Evolutionary conservation across 2,797 vertebrate species (phyloP).

Genomic region (Aphelocoma californica): DNA sequence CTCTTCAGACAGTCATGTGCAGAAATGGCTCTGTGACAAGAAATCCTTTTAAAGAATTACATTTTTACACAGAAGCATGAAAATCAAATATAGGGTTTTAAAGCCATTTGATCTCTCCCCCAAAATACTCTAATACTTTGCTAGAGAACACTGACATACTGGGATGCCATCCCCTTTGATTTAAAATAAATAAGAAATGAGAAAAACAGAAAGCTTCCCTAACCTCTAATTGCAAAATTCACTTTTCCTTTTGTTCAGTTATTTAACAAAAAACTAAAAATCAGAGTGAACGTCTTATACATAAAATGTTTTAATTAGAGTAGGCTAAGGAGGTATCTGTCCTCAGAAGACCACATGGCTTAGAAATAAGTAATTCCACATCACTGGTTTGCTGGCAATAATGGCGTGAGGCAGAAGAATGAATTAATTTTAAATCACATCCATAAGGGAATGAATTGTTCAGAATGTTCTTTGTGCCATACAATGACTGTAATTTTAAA

Average conservation of each 20-base stretch:
- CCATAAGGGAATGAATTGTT: constrained; percentile 64
- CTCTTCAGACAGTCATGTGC: background rate
- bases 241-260: constrained; percentile 20
- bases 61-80: constrained; percentile 7
- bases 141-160: background rate
- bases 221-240: background rate
- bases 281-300: background rate
- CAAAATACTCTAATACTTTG: background rate
- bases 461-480: constrained; percentile 54
- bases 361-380: constrained; percentile 67
- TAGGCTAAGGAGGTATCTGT: constrained; percentile 44
- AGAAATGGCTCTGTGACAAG: background rate
- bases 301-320: constrained; percentile 54
- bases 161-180: background rate
- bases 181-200: constrained; percentile 6
- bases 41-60: constrained; percentile 36
- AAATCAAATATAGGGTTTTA: constrained; percentile 1
- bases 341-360: constrained; percentile 67
- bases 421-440: constrained; percentile 67
- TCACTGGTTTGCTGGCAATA: constrained; percentile 67
- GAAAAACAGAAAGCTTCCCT: background rate
- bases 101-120: background rate
- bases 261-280: constrained; percentile 13
- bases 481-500: constrained; percentile 67
- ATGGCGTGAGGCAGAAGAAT: constrained; percentile 53